Conservation (phyloP, 2,888 invertebrate genomes). For the Spodoptera littoralis region DNA sequence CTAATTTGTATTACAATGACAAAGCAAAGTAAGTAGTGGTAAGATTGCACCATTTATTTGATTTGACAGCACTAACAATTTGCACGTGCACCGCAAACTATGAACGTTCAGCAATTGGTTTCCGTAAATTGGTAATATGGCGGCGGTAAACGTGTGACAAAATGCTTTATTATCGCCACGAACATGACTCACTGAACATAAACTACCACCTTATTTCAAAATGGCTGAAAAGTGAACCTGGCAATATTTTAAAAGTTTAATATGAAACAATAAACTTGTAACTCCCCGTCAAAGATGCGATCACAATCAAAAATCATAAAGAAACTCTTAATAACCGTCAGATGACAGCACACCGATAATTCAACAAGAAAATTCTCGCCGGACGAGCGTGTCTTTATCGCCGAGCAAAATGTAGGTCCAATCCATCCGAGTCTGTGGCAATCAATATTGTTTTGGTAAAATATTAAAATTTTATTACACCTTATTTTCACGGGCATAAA, state of each 20-base stretch:
- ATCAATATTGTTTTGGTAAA: constrained; percentile 71
- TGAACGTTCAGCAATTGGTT: constrained; percentile 51
- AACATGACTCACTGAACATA: constrained; percentile 27
- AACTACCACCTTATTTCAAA: constrained; percentile 20
- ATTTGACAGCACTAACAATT: constrained; percentile 58
- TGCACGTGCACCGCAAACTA: constrained; percentile 50
- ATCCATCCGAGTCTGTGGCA: constrained; percentile 46
- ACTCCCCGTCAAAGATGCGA: constrained; percentile 6
- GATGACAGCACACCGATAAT: constrained; percentile 35
- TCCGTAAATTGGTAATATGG: constrained; percentile 56
- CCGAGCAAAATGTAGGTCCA: constrained; percentile 27
- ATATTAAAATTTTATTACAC: constrained; percentile 71
- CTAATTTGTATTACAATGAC: too few species aligned
- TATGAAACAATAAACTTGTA: neutral
- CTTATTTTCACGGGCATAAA: constrained; percentile 70
- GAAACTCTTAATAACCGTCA: constrained; percentile 14
- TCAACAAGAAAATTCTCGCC: constrained; percentile 25
- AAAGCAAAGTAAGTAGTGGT: too few species aligned
- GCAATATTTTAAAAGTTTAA: too few species aligned
- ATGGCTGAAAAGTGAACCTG: too few species aligned
- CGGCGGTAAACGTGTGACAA: constrained; percentile 49
- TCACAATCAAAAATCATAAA: constrained; percentile 20
- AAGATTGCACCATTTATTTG: constrained; percentile 38
- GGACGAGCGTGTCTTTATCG: constrained; percentile 24
- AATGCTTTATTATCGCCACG: constrained; percentile 39